These are phyloP conservation scores for Galerucella calmariensis DNA, from an alignment of 2,888 invertebrate genomes.

Conservation along the genomic window DNA sequence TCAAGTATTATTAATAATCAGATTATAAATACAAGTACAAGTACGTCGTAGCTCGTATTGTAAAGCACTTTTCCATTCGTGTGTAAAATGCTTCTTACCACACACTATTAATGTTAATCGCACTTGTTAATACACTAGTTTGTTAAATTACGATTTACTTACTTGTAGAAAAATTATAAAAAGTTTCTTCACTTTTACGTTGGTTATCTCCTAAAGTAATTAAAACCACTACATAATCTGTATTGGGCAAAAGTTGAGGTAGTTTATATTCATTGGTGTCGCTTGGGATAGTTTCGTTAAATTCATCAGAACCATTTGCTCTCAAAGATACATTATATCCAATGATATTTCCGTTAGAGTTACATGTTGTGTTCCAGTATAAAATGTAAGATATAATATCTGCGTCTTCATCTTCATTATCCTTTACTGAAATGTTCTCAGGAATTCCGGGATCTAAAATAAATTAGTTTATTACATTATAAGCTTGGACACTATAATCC, in stretches of 20 bases:
- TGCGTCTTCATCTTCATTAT: background rate
- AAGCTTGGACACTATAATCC: too few relatives aligned
- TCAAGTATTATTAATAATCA: too few relatives aligned
- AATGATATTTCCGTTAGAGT: slow-evolving; percentile 21
- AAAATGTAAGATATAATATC: slow-evolving; percentile 3
- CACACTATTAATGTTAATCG: background rate
- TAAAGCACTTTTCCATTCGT: too few relatives aligned
- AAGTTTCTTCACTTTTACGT: background rate
- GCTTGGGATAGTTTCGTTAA: background rate
- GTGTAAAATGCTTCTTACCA: too few relatives aligned
- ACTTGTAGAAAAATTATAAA: slow-evolving; percentile 8
- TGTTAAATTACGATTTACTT: slow-evolving; percentile 2
- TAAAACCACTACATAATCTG: background rate
- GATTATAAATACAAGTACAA: too few relatives aligned
- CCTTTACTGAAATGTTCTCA: slow-evolving; percentile 7
- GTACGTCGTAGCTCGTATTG: too few relatives aligned
- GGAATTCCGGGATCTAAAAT: slow-evolving; percentile 36
- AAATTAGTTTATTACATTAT: background rate
- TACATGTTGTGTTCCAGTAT: slow-evolving; percentile 24
- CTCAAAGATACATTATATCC: slow-evolving; percentile 8
- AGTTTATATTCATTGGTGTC: background rate
- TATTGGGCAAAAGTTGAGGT: background rate
- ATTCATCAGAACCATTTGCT: background rate
- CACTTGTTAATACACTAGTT: background rate
- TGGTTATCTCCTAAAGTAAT: background rate